phyloP scores from a whole-genome alignment of 2,113 vertebrate genomes.

The Cynopterus brachyotis region DNA sequence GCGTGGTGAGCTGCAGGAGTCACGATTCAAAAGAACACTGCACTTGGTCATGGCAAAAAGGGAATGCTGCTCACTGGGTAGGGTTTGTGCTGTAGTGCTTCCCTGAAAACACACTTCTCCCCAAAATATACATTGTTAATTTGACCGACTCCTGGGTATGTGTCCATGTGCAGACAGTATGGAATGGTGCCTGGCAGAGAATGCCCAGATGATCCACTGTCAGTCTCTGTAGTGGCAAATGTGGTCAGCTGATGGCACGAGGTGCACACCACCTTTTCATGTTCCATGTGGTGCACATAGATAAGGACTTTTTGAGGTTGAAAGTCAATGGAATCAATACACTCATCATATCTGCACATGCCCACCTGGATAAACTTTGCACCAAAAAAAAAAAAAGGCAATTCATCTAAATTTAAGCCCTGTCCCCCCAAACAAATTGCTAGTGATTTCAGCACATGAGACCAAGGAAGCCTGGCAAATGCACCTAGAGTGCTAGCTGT shows the following conservation, averaged over 20 bases:
- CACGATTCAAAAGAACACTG: neutral
- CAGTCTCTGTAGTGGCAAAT: neutral
- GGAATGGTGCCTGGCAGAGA: neutral
- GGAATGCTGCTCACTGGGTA: neutral
- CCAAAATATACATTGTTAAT: neutral
- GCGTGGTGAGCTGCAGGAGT: neutral
- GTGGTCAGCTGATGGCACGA: neutral
- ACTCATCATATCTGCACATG: neutral
- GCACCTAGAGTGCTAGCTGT: neutral
- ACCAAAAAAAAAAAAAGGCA: neutral
- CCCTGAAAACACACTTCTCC: neutral
- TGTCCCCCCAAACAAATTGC: neutral
- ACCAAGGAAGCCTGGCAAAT: neutral
- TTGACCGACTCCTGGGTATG: neutral
- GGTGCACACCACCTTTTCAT: neutral
- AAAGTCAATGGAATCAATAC: neutral
- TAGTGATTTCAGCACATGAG: neutral
- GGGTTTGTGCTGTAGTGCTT: neutral
- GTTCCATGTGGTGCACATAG: neutral
- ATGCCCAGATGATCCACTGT: neutral
- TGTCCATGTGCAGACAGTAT: no score
- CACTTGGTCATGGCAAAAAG: neutral
- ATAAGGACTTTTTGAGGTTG: neutral
- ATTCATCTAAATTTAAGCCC: neutral
- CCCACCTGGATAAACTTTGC: neutral